Conservation (phyloP, 2,113 vertebrate genomes). For the Sapajus apella region DNA sequence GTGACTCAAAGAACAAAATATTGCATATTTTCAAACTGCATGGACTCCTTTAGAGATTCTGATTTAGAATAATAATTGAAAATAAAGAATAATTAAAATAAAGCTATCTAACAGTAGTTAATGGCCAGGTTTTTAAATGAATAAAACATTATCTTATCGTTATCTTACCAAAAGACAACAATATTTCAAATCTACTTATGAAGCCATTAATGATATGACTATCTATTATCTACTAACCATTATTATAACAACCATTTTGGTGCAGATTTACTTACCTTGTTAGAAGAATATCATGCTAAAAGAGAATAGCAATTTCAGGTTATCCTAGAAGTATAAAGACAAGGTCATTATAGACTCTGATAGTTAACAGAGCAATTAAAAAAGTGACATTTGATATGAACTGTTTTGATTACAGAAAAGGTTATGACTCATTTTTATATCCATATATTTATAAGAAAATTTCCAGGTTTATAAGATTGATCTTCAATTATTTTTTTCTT, state of each 20-base stretch:
- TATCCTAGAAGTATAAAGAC: slow-evolving; percentile 34
- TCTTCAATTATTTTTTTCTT: slow-evolving; percentile 18
- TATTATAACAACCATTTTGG: slow-evolving; percentile 36
- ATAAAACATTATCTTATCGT: background rate
- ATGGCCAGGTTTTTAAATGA: slow-evolving; percentile 10
- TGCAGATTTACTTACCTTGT: slow-evolving; percentile 51
- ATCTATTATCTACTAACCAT: background rate
- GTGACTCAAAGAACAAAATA: background rate
- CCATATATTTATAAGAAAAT: slow-evolving; percentile 39
- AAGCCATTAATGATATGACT: slow-evolving; percentile 7
- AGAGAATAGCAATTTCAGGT: slow-evolving; percentile 28
- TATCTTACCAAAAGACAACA: slow-evolving; percentile 1
- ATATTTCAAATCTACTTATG: slow-evolving; percentile 42
- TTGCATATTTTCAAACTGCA: slow-evolving; percentile 4
- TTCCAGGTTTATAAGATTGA: slow-evolving; percentile 48
- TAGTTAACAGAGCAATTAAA: slow-evolving; percentile 64
- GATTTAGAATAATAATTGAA: background rate
- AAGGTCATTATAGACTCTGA: slow-evolving; percentile 14
- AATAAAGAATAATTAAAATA: slow-evolving; percentile 47
- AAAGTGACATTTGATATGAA: slow-evolving; percentile 57
- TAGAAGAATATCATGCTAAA: slow-evolving; percentile 44
- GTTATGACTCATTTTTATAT: slow-evolving; percentile 39
- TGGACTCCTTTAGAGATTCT: background rate
- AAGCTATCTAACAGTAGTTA: slow-evolving; percentile 12
- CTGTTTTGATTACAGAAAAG: slow-evolving; percentile 56